Base-by-base conservation (phyloP, 2,113 vertebrate species). In the Oreocharis arfaki region DNA sequence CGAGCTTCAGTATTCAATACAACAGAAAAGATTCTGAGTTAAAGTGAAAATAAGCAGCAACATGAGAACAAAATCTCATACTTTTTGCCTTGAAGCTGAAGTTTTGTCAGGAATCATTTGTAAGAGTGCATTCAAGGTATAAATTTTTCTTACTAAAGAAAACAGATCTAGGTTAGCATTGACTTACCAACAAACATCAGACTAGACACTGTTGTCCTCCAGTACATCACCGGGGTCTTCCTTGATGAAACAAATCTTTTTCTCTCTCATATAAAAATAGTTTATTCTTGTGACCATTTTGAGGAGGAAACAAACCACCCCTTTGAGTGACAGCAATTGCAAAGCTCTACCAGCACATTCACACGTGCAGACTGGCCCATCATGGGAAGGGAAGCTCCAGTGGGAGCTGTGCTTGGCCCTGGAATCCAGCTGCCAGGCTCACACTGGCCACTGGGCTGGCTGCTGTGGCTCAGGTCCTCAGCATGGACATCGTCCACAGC, bases 401-500 rank as follows among this genome's bases (percentile, higher is more conserved):
- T 7, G 13, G 22, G 35, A 55, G 53, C 28, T 42, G 49, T 21
- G n/a, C 32, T 5, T 28, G 59, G 26, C 42, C 8, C 8, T 46
- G 63, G 59, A 15, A 18, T 10, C 1, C 6, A 16, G 32, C 2
- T 2, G 2, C 32, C 61, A 46, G 52, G 18, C 39, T 68, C 15
- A 5, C 1, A 3, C 5, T 44, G 39, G 70, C 41, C 10, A 1
- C 42, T 3, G 49, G 56, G 16, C 30, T 30, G 67, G 19, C 6
- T 19, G 61, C 26, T 2, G 0, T 11, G 63, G 30, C 5, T 3
- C 23, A 47, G 30, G 26, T 55, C 16, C 53, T 47, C 41, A 21
- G 37, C 37, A 6, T 0, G 16, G 55, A 28, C 55, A 6, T 7
- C 0, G 0, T 24, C 20, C 47, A 3, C 8, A 39, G 70, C 55